Conservation (phyloP, 2,888 invertebrate genomes). For the Oxyteleia sp. region DNA sequence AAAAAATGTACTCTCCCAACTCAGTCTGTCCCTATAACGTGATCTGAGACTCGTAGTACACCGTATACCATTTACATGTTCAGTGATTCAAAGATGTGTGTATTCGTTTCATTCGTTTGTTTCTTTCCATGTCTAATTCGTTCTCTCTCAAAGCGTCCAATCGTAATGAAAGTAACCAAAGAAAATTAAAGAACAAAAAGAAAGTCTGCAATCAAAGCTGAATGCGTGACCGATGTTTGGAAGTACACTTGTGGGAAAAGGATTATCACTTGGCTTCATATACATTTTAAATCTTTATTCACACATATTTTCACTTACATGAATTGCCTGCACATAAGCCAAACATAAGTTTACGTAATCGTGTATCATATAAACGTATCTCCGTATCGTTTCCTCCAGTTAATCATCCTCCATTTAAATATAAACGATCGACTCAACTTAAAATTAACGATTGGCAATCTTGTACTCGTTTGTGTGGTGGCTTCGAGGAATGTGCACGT, state of each 20-base stretch:
- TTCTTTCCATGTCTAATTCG: not conserved
- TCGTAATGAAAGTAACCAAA: constrained; percentile 14
- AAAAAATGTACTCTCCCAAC: not conserved
- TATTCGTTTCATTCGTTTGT: constrained; percentile 40
- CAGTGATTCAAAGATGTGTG: constrained; percentile 67
- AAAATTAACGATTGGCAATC: constrained; percentile 85
- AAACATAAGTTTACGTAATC: constrained; percentile 85
- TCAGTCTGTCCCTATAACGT: not conserved
- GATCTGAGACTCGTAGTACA: not conserved
- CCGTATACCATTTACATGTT: not conserved
- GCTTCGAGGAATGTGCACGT: constrained; percentile 87
- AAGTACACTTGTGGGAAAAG: constrained; percentile 73
- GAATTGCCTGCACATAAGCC: constrained; percentile 84
- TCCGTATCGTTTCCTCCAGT: constrained; percentile 31
- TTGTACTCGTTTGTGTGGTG: constrained; percentile 84
- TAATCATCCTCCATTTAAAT: constrained; percentile 50
- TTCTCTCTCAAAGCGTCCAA: constrained; percentile 54
- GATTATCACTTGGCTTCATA: constrained; percentile 79
- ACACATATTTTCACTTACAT: constrained; percentile 87
- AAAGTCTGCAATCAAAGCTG: constrained; percentile 26
- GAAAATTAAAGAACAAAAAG: constrained; percentile 23
- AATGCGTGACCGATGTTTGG: constrained; percentile 64
- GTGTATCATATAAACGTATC: constrained; percentile 81
- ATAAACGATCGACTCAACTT: constrained; percentile 82
- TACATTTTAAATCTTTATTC: constrained; percentile 87